A percentile compares a stretch with the other conserved stretches of the same genome.
phyloP scores from a whole-genome alignment of 30 jellyfish, hydroid and myxozoan species.

The Pelagia noctiluca region DNA sequence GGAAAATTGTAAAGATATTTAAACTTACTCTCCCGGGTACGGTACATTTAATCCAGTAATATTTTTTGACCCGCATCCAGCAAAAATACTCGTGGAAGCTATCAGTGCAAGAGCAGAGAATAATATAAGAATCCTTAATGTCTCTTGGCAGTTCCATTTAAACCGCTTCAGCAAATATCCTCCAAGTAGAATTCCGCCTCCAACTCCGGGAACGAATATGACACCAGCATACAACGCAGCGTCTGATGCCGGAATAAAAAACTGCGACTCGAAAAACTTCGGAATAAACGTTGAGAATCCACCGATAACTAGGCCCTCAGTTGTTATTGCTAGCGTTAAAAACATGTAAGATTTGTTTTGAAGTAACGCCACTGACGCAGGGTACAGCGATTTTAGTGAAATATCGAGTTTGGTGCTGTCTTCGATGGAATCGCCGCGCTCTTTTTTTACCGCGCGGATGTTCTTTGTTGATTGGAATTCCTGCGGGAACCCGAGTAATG shows the following conservation, averaged over 20 bases:
- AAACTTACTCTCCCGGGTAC: slow-evolving; percentile 79
- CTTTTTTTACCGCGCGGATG: slow-evolving; percentile 61
- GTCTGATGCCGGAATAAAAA: slow-evolving; percentile 69
- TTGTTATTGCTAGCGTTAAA: slow-evolving; percentile 71
- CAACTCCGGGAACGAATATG: slow-evolving; percentile 91
- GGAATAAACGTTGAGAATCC: slow-evolving; percentile 94
- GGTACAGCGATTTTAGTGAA: neutral
- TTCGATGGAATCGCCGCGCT: slow-evolving; percentile 76
- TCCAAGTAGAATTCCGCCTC: slow-evolving; percentile 92
- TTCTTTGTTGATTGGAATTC: slow-evolving; percentile 72
- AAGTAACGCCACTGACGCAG: slow-evolving; percentile 58
- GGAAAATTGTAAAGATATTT: neutral
- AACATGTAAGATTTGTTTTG: slow-evolving; percentile 69
- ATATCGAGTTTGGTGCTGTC: slow-evolving; percentile 44
- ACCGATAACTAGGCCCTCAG: slow-evolving; percentile 89
- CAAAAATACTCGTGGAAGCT: slow-evolving; percentile 45
- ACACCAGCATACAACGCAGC: slow-evolving; percentile 92
- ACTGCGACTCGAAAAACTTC: slow-evolving; percentile 92
- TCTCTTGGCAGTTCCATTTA: slow-evolving; percentile 86
- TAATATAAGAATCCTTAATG: slow-evolving; percentile 62
- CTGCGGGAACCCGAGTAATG: slow-evolving; percentile 93
- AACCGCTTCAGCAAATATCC: slow-evolving; percentile 75
- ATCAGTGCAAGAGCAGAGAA: slow-evolving; percentile 84
- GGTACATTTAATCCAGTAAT: slow-evolving; percentile 73
- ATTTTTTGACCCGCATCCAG: slow-evolving; percentile 83